Evolutionary conservation across 2,888 invertebrate genomes (phyloP).

Genomic region (Himalopsyche kuldschensis): DNA sequence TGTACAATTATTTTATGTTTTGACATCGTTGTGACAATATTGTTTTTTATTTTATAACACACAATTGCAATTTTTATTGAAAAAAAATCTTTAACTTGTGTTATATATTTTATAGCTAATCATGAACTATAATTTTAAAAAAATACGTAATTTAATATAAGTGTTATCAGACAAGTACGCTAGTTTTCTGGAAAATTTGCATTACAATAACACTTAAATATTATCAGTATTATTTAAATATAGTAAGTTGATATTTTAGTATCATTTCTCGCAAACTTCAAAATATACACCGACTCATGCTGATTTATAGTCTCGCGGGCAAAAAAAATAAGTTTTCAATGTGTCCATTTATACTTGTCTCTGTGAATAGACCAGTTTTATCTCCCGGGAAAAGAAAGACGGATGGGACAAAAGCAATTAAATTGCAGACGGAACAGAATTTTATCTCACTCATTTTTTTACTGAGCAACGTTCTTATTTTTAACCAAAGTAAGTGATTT

Average conservation of each 20-base stretch:
- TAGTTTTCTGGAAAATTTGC: no score
- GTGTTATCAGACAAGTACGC: no score
- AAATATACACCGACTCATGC: background rate
- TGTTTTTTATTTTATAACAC: no score
- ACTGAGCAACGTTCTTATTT: conserved; percentile 6
- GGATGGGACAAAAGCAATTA: conserved; percentile 29
- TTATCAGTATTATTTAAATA: no score
- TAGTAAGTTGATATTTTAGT: background rate
- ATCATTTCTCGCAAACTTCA: background rate
- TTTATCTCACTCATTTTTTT: conserved; percentile 18
- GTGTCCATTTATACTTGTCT: conserved; percentile 13
- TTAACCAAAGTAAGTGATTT: background rate
- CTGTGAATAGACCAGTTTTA: background rate
- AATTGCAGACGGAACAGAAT: conserved; percentile 33
- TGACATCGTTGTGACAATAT: no score
- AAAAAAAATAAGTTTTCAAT: conserved; percentile 5
- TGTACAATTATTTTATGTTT: no score
- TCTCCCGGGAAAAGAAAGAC: background rate
- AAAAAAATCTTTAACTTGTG: no score
- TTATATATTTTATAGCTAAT: no score
- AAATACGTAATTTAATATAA: no score
- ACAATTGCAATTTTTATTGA: no score
- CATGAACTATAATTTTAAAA: no score
- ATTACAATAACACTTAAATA: no score
- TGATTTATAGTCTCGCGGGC: background rate